Conservation (phyloP, 2,797 vertebrate species). For the Limosa lapponica region DNA sequence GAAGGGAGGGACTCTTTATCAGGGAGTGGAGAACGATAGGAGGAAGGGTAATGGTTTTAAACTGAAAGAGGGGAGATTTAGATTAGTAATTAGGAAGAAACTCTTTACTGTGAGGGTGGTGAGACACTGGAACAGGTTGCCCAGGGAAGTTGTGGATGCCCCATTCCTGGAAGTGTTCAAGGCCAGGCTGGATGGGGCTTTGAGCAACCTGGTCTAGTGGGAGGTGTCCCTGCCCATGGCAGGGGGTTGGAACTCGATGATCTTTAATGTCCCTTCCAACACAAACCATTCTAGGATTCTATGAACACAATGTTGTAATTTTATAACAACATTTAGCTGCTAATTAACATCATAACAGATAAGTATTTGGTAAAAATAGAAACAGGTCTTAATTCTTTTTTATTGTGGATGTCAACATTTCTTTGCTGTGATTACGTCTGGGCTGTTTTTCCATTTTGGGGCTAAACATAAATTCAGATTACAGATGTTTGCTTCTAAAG, state of each 20-base stretch:
- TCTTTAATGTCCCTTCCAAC: background rate
- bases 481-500: conserved; percentile 1
- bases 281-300: background rate
- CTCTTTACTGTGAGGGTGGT: background rate
- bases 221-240: background rate
- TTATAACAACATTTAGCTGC: background rate
- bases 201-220: background rate
- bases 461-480: conserved; percentile 24
- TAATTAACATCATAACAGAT: background rate
- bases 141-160: background rate
- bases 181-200: background rate
- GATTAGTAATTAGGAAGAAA: background rate
- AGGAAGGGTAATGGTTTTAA: background rate
- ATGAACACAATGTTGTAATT: background rate
- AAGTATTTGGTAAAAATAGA: background rate
- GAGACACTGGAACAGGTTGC: background rate
- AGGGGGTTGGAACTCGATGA: background rate
- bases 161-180: background rate
- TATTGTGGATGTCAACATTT: background rate
- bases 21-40: background rate
- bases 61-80: background rate
- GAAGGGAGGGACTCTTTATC: background rate
- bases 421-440: background rate
- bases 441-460: background rate
- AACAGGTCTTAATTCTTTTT: background rate